phyloP scores from a whole-genome alignment of 2,113 vertebrate species.

The Neomonachus schauinslandi region DNA sequence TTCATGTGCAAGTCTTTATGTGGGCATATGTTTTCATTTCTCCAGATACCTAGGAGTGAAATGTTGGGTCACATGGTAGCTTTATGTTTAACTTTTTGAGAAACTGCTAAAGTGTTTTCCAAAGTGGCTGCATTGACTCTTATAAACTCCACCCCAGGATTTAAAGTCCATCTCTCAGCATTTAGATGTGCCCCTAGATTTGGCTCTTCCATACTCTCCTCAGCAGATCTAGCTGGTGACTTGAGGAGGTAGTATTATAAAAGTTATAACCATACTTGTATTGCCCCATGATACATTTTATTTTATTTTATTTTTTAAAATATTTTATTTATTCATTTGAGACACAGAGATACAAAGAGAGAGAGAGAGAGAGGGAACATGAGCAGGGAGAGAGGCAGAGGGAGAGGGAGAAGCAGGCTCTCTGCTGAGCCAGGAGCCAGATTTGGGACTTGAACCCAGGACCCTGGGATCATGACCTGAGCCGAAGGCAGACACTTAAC shows the following conservation, averaged over 20 bases:
- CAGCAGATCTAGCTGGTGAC: neutral
- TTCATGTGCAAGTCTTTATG: neutral
- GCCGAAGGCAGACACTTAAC: too few relatives aligned
- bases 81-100: slow-evolving; percentile 27
- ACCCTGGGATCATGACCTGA: too few relatives aligned
- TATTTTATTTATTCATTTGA: too few relatives aligned
- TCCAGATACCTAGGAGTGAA: neutral
- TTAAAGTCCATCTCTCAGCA: neutral
- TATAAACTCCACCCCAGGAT: neutral
- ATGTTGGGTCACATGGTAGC: neutral
- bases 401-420: too few relatives aligned
- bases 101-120: neutral
- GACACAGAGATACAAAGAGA: too few relatives aligned
- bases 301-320: too few relatives aligned
- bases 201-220: neutral
- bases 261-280: neutral
- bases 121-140: neutral
- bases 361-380: too few relatives aligned
- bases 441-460: too few relatives aligned
- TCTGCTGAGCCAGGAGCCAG: too few relatives aligned
- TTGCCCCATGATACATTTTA: neutral
- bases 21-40: neutral
- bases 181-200: neutral
- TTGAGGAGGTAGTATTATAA: neutral
- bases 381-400: too few relatives aligned